Evolutionary conservation across 2,888 invertebrate species (phyloP).

Genomic region (Leptopilina myrica): DNA sequence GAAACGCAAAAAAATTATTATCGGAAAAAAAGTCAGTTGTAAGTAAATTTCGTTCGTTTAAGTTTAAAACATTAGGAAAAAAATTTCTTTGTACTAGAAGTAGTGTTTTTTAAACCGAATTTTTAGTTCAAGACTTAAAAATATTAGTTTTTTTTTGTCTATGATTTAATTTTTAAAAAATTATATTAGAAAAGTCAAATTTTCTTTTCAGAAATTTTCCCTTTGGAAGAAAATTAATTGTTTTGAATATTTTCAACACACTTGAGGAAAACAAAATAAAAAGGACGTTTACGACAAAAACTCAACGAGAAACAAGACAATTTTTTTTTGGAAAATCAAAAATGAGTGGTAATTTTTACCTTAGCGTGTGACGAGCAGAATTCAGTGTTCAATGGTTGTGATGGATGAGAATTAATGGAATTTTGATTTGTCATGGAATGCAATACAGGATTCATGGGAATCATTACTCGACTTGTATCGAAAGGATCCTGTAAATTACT

Average conservation of each 20-base stretch:
- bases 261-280: background rate
- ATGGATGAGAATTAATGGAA: slow-evolving; percentile 61
- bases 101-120: too few relatives aligned
- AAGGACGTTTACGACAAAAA: background rate
- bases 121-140: too few relatives aligned
- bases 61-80: too few relatives aligned
- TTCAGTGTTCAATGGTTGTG: slow-evolving; percentile 67
- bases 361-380: slow-evolving; percentile 68
- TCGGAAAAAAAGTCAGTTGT: too few relatives aligned
- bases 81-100: too few relatives aligned
- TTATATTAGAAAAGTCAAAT: background rate
- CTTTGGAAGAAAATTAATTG: background rate
- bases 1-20: background rate
- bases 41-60: too few relatives aligned
- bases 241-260: background rate
- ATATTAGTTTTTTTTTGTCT: too few relatives aligned
- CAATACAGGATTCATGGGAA: slow-evolving; percentile 62
- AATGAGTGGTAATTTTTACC: slow-evolving; percentile 68
- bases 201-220: too few relatives aligned
- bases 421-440: slow-evolving; percentile 58
- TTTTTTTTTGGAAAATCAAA: slow-evolving; percentile 49
- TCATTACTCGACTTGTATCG: slow-evolving; percentile 69
- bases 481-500: slow-evolving; percentile 65
- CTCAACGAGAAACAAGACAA: slow-evolving; percentile 42
- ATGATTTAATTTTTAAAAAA: background rate